Conservation (phyloP, 2,888 invertebrate species). For the Rhorus exstirpatorius region DNA sequence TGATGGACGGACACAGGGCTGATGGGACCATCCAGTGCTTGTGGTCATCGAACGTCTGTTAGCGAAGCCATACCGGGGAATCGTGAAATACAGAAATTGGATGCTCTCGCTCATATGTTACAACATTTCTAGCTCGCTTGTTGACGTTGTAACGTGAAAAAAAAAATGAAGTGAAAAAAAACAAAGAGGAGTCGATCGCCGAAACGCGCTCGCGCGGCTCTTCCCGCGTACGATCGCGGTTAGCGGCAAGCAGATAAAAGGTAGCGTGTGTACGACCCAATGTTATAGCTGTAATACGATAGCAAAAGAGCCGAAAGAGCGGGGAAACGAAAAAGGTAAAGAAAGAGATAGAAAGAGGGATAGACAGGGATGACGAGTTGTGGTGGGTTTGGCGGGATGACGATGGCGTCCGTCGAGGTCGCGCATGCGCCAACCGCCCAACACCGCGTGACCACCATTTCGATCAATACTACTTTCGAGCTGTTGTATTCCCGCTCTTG, state of each 20-base stretch:
- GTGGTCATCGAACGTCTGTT: constrained; percentile 66
- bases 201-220: constrained; percentile 37
- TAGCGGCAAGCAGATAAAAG: constrained; percentile 57
- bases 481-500: constrained; percentile 62
- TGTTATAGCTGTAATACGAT: not conserved
- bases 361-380: constrained; percentile 79
- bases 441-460: constrained; percentile 78
- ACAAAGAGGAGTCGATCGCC: constrained; percentile 20
- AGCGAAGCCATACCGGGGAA: constrained; percentile 63
- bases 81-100: constrained; percentile 58
- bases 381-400: constrained; percentile 86
- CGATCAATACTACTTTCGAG: constrained; percentile 68
- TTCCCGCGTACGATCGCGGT: constrained; percentile 58
- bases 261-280: constrained; percentile 38
- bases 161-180: not conserved
- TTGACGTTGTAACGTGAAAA: constrained; percentile 17
- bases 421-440: constrained; percentile 86
- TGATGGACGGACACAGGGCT: constrained; percentile 37
- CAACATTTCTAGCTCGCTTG: constrained; percentile 33
- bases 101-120: constrained; percentile 40
- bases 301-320: constrained; percentile 23
- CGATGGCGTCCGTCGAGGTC: constrained; percentile 86
- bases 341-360: constrained; percentile 65
- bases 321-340: constrained; percentile 47
- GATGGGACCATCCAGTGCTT: constrained; percentile 46